These are phyloP conservation scores for Laticauda laticaudata DNA, from an alignment of 2,113 vertebrate genomes.

Conservation along the genomic window DNA sequence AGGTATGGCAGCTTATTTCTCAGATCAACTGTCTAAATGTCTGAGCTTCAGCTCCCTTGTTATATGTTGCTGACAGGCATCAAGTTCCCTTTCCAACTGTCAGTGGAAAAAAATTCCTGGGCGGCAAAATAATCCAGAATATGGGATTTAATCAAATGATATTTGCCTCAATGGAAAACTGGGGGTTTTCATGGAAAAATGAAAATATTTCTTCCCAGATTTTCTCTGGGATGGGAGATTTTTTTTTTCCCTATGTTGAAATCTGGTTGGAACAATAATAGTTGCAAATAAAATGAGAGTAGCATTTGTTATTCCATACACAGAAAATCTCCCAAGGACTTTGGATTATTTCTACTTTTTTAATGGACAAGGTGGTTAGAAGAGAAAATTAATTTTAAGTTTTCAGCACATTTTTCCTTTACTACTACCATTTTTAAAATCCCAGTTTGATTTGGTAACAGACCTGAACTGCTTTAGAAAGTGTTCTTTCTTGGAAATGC, in stretches of 20 bases:
- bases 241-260: not conserved
- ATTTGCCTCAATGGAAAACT: not conserved
- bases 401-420: not conserved
- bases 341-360: not conserved
- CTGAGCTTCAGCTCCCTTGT: not conserved
- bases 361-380: not conserved
- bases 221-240: not conserved
- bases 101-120: not conserved
- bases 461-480: not conserved
- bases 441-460: not conserved
- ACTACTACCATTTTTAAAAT: not conserved
- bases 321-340: not conserved
- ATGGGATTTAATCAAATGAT: not conserved
- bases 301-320: not conserved
- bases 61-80: not conserved
- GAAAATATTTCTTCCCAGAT: not conserved
- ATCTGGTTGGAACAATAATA: not conserved
- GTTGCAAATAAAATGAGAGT: not conserved
- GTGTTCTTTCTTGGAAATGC: not conserved
- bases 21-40: not conserved
- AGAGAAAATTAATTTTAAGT: not conserved
- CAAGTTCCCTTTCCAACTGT: not conserved
- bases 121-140: not conserved
- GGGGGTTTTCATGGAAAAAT: not conserved
- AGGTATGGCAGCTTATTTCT: not conserved